Percentiles rank a stretch among this genome's conserved stretches.
phyloP scores from a whole-genome alignment of 2,797 vertebrate species.

The Pseudomugil gertrudae region DNA sequence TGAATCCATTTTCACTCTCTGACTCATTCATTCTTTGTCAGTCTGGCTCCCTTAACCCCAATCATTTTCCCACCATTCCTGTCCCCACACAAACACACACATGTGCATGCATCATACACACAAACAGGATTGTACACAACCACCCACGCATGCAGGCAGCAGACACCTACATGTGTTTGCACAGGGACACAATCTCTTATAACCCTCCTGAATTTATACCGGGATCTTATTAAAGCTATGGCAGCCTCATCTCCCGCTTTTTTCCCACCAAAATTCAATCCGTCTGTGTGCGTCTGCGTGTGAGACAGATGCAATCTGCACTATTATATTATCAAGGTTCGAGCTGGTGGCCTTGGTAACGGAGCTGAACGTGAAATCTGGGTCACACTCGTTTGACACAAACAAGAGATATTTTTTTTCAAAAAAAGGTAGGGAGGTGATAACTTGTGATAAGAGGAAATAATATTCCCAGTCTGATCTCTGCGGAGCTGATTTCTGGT shows the following conservation, averaged over 20 bases:
- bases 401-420: conserved; percentile 26
- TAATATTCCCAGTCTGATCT: not conserved
- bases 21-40: conserved; percentile 43
- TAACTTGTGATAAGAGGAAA: conserved; percentile 11
- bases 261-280: conserved; percentile 43
- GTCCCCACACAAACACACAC: conserved; percentile 19
- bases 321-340: conserved; percentile 31
- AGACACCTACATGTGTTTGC: conserved; percentile 55
- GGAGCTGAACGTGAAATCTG: conserved; percentile 52
- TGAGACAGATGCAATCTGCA: conserved; percentile 55
- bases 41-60: conserved; percentile 45
- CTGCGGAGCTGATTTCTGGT: not conserved
- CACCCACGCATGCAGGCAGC: conserved; percentile 61
- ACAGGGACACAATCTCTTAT: conserved; percentile 57
- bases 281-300: conserved; percentile 20
- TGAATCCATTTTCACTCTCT: conserved; percentile 52
- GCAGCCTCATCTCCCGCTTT: conserved; percentile 58
- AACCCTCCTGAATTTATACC: conserved; percentile 52
- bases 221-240: conserved; percentile 68
- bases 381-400: conserved; percentile 52
- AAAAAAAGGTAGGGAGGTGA: conserved; percentile 29
- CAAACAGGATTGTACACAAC: conserved; percentile 43
- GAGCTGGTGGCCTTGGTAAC: conserved; percentile 62
- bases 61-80: conserved; percentile 33
- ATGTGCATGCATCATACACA: conserved; percentile 37